Percentiles rank a stretch among this genome's conserved stretches.
phyloP scores from a whole-genome alignment of 1,140 invertebrate genomes.

The Atta colombica region DNA sequence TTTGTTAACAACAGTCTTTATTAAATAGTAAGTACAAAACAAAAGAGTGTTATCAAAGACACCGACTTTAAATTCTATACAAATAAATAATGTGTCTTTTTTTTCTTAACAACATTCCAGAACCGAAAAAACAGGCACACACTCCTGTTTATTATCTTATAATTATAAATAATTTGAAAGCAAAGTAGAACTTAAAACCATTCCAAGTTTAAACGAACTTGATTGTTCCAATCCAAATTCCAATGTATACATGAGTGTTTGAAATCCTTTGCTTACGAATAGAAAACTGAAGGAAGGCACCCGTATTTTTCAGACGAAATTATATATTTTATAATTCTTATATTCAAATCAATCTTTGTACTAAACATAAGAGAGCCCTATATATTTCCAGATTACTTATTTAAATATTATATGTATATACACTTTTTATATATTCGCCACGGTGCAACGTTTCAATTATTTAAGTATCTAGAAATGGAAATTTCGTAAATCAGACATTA shows the following conservation, averaged over 20 bases:
- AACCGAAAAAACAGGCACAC: background rate
- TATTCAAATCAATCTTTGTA: background rate
- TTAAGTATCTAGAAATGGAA: background rate
- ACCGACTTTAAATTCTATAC: slow-evolving; percentile 18
- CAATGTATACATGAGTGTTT: background rate
- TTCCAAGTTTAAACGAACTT: background rate
- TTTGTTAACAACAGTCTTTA: slow-evolving; percentile 70
- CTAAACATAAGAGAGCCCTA: background rate
- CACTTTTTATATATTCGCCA: background rate
- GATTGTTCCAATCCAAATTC: background rate
- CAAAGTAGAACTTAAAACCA: background rate
- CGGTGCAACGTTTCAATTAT: background rate
- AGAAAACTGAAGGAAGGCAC: slow-evolving; percentile 11
- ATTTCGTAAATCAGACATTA: background rate
- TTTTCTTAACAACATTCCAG: slow-evolving; percentile 64
- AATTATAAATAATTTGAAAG: slow-evolving; percentile 15
- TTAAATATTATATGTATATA: background rate
- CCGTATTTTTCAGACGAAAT: background rate
- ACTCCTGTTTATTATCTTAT: slow-evolving; percentile 2
- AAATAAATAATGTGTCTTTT: slow-evolving; percentile 16
- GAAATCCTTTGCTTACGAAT: background rate
- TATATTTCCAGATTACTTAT: background rate
- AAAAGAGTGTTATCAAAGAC: slow-evolving; percentile 48
- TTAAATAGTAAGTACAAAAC: slow-evolving; percentile 75
- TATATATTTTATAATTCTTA: background rate